Base-by-base conservation (phyloP, 2,113 vertebrate species). In the Petromus typicus region DNA sequence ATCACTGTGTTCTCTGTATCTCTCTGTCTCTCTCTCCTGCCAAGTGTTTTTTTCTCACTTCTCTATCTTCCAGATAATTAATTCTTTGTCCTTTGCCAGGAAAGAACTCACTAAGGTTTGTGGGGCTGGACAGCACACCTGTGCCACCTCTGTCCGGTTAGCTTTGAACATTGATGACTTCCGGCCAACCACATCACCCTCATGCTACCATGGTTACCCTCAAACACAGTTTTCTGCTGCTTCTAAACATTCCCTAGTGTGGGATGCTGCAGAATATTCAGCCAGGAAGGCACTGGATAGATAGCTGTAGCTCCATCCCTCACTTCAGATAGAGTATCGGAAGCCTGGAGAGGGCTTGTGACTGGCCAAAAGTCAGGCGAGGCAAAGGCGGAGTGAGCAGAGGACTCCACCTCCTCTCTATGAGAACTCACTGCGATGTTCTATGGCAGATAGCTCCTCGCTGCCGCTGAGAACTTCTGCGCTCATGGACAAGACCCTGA, bases 241-340 rank as follows among this genome's bases (percentile, higher is more conserved):
- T 96, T 87, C 86, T 7, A 87, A 90, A 80, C 45, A 86, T 43
- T 86, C 56, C 27, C 18, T 59, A 12, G 34, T 90, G 76, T 30
- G 79, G 67, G 86, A 93, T 57, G 48, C 32, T 83, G n/a, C 27
- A 63, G 67, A 82, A 73, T 27, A 18, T 37, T 48, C 76, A 80
- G 0, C 89, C 75, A 56, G 78, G 40, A 89, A 91, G 37, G 27
- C 57, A 79, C 63, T 83, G 56, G 69, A 37, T 69, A 40, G 51
- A 67, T 45, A 91, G 23, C 73, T 78, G 34, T 18, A 10, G 48
- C 27, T 73, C 45, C 64, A 8, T 66, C 30, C 51, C 40, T 95
- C 2, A 1, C n/a, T 89, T 89, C 57, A 57, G 80, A n/a, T 13
- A 61, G n/a, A 73, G 30, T 83, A 40, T 51, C 79, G 20, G 32